Conservation (phyloP, 2,113 vertebrate genomes). For the Cheirogaleus medius region DNA sequence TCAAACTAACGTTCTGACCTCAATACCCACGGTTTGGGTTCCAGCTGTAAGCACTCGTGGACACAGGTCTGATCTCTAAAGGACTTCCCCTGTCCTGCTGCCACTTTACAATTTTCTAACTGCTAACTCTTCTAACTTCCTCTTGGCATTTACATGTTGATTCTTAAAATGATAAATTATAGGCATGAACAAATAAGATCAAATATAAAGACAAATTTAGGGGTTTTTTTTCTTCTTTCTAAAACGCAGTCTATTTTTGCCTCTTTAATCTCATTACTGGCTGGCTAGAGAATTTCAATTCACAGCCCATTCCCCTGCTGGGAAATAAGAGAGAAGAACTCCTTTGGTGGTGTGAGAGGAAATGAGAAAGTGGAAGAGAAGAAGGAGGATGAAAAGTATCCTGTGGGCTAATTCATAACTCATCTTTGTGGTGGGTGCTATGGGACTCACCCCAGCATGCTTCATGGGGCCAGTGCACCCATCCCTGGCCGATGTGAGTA, state of each 20-base stretch:
- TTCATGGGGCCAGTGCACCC: fast-evolving
- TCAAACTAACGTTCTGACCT: not conserved
- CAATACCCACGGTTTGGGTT: not conserved
- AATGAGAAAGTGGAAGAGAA: not conserved
- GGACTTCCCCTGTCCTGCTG: not conserved
- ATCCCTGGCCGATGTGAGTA: not conserved
- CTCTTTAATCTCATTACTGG: not conserved
- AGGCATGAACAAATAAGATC: not conserved
- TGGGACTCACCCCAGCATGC: not conserved
- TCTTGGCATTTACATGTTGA: not conserved
- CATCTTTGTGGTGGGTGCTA: not conserved
- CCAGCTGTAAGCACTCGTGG: not conserved
- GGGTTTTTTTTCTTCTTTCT: not conserved
- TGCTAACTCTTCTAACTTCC: not conserved
- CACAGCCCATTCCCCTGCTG: not conserved
- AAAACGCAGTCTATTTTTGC: not conserved
- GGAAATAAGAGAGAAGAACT: not conserved
- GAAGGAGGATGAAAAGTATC: not conserved
- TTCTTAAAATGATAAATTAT: not conserved
- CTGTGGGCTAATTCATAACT: not conserved
- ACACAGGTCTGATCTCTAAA: not conserved
- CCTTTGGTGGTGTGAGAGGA: not conserved
- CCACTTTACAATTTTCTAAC: not conserved
- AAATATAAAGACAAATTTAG: not conserved
- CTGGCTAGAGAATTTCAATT: not conserved